Evolutionary conservation across 2,888 invertebrate species (phyloP), one percentile per base, ranked within the genome.

Genomic region (Pomacea canaliculata): DNA sequence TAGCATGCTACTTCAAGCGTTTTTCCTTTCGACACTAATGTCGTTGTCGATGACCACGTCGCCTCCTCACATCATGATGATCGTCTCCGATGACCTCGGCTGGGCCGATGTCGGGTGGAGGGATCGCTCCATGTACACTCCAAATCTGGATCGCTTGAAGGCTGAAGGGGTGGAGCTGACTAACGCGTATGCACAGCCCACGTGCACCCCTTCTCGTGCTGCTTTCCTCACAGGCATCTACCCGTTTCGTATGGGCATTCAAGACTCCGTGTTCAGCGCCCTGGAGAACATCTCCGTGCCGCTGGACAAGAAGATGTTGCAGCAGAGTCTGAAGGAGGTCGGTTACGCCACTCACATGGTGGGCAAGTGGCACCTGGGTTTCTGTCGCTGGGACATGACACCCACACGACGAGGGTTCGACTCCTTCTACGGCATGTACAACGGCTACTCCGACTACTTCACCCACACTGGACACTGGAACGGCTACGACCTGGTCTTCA

Each of bases 131-230:
- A 86, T 91, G 48, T 80, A 85, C 66, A 90, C 91, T 0, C 91
- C 91, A 0, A 87, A 89, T 75, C 79, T 91, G 56, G 86, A 89
- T 46, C 78, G 83, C 37, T 81, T 91, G 76, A 90, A 90, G 49
- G 78, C 82, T 68, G 83, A 87, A 80, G 89, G 90, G 0, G 86
- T 89, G 16, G 84, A 89, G 51, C 79, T 91, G 72, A 84, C 89
- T 62, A 86, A 89, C 71, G 87, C 89, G 23, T 91, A 91, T 77
- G 90, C 90, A 46, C 88, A 87, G 75, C 63, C n/a, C 9, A 12
- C 27, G 63, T 92, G 92, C 80, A 91, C 92, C n/a, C 92, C 92
- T 9, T 92, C 92, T 76, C 84, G 92, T 72, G 91, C 92, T 9
- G 92, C 92, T 4, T 86, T 92, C 77, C 86, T 93, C 67, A 92